These are phyloP conservation scores for Notoglanidium macrostoma DNA, from an alignment of 2,797 vertebrate genomes.

Conservation along the genomic window DNA sequence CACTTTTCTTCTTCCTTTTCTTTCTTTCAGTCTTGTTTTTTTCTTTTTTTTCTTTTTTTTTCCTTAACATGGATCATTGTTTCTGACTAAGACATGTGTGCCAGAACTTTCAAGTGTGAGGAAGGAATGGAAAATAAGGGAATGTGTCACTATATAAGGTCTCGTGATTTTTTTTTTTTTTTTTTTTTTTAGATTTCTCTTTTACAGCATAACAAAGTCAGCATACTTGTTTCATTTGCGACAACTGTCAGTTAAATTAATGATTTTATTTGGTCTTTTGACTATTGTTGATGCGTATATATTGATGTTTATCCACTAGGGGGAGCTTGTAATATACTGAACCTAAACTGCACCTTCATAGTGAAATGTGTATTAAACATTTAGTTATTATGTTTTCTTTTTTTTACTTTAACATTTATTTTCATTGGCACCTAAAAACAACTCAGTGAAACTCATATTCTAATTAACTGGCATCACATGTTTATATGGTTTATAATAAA, in stretches of 20 bases:
- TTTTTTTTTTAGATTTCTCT: background rate
- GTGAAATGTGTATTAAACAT: constrained; percentile 17
- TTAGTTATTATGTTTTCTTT: background rate
- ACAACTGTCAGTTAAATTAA: background rate
- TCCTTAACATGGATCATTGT: background rate
- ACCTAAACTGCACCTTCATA: constrained; percentile 12
- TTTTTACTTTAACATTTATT: background rate
- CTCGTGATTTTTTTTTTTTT: no score
- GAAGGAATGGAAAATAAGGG: background rate
- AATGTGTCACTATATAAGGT: no score
- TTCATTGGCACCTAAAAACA: background rate
- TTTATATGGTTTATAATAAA: background rate
- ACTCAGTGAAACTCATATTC: background rate
- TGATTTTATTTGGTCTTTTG: background rate
- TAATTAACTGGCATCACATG: background rate
- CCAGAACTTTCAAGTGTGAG: constrained; percentile 39
- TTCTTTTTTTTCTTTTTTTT: constrained; percentile 1
- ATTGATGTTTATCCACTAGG: constrained; percentile 73
- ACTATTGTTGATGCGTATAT: constrained; percentile 8
- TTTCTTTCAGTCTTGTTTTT: constrained; percentile 11
- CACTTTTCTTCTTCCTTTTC: constrained; percentile 28
- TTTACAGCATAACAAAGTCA: background rate
- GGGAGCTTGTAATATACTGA: constrained; percentile 73
- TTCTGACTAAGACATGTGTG: constrained; percentile 33
- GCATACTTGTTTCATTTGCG: background rate